phyloP scores from a whole-genome alignment of 2,888 invertebrate species.

The Nomada fabriciana region DNA sequence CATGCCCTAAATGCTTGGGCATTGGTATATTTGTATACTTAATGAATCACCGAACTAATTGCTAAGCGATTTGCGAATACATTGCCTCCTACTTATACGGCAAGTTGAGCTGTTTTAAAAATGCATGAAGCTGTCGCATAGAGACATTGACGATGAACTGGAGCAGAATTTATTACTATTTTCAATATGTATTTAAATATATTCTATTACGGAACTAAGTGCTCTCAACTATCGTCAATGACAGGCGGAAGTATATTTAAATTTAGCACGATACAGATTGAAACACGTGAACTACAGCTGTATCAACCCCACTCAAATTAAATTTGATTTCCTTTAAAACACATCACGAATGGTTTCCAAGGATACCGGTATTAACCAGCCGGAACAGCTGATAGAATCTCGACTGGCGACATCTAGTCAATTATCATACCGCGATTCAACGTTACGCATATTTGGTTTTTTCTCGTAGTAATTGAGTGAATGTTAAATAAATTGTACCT shows the following conservation, averaged over 20 bases:
- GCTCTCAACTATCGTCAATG: no score
- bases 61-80: no score
- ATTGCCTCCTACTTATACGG: no score
- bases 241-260: background rate
- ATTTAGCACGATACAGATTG: background rate
- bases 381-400: slow-evolving; percentile 59
- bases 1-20: no score
- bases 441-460: slow-evolving; percentile 6
- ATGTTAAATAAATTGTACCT: slow-evolving; percentile 13
- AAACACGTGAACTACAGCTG: background rate
- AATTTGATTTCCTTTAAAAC: slow-evolving; percentile 38
- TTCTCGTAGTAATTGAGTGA: slow-evolving; percentile 11
- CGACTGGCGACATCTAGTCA: slow-evolving; percentile 58
- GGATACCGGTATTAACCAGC: slow-evolving; percentile 49
- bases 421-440: slow-evolving; percentile 8
- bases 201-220: no score
- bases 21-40: no score
- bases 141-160: no score
- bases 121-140: no score
- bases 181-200: no score
- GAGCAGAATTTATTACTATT: no score
- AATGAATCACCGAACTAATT: no score
- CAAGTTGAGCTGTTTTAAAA: no score
- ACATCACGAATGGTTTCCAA: slow-evolving; percentile 49
- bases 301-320: slow-evolving; percentile 7